phyloP scores from a whole-genome alignment of 2,797 vertebrate genomes.

The Neosalanx taihuensis region DNA sequence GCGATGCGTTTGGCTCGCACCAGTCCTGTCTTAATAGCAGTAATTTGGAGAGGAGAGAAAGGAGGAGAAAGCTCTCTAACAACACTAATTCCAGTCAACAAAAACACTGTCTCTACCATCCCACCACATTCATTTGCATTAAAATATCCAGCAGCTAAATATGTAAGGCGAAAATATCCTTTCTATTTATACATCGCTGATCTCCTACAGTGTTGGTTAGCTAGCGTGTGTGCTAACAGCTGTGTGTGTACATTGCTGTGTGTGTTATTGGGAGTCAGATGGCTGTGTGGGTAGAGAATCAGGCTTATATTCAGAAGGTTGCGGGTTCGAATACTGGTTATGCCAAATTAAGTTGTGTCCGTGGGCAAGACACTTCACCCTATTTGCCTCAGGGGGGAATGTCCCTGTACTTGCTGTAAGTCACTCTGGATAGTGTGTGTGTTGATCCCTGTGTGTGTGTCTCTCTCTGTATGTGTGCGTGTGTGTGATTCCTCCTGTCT shows the following conservation, averaged over 20 bases:
- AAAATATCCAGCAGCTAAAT: conserved; percentile 72
- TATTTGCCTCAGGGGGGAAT: too few species aligned
- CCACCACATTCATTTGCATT: conserved; percentile 72
- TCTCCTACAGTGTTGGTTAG: conserved; percentile 11
- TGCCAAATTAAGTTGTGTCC: too few species aligned
- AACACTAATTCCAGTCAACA: conserved; percentile 77
- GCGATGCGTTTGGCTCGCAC: conserved; percentile 71
- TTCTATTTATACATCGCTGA: conserved; percentile 54
- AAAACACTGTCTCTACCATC: conserved; percentile 67
- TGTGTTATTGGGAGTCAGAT: conserved; percentile 7
- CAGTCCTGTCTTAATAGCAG: conserved; percentile 75
- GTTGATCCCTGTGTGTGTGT: conserved; percentile 2
- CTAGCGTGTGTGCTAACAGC: conserved; percentile 14
- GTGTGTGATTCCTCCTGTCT: conserved; percentile 29
- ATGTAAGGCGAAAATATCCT: conserved; percentile 69
- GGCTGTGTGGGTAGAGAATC: too few species aligned
- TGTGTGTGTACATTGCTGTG: conserved; percentile 16
- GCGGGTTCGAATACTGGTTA: too few species aligned
- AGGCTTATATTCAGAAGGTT: too few species aligned
- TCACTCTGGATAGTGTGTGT: conserved; percentile 10
- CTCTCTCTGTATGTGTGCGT: conserved; percentile 30
- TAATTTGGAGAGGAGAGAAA: conserved; percentile 78
- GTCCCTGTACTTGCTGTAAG: too few species aligned
- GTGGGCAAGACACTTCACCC: too few species aligned
- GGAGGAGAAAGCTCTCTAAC: conserved; percentile 68